These are phyloP conservation scores for Pituophis catenifer DNA, from an alignment of 2,113 vertebrate species.

Conservation along the genomic window DNA sequence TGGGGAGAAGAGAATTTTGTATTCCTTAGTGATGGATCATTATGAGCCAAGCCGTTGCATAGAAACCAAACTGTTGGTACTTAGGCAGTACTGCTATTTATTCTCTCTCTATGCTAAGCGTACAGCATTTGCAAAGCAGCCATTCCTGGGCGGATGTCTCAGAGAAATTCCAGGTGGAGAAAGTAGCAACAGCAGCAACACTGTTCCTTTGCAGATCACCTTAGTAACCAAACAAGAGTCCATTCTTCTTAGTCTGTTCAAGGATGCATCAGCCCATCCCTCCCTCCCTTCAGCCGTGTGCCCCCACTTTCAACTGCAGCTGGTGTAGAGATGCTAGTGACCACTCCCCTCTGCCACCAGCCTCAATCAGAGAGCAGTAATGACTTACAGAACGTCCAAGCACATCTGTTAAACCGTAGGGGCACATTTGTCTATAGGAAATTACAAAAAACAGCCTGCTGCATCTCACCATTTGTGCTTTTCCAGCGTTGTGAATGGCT, in stretches of 20 bases:
- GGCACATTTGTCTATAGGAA: neutral
- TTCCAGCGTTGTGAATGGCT: neutral
- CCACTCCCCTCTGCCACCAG: conserved; percentile 24
- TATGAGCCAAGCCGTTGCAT: neutral
- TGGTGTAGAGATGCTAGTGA: neutral
- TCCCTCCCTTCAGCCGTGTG: neutral
- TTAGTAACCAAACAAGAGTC: conserved; percentile 25
- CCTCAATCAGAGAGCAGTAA: conserved; percentile 10
- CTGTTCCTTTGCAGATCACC: conserved; percentile 22
- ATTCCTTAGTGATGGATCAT: neutral
- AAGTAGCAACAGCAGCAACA: neutral
- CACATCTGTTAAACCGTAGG: neutral
- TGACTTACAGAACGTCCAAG: neutral
- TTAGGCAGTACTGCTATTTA: conserved; percentile 4
- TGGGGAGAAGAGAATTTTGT: neutral
- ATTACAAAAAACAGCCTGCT: neutral
- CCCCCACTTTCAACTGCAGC: neutral
- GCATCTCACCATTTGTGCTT: neutral
- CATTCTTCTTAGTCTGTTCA: neutral
- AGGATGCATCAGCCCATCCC: conserved; percentile 7
- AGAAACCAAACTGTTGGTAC: conserved; percentile 8
- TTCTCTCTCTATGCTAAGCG: neutral
- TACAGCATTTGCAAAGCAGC: neutral
- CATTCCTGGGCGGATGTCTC: conserved; percentile 19
- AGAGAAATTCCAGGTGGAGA: conserved; percentile 20